Percentiles rank a stretch among this genome's conserved stretches.
Conservation (phyloP, 2,113 vertebrate genomes). For the Poeciliopsis occidentalis region DNA sequence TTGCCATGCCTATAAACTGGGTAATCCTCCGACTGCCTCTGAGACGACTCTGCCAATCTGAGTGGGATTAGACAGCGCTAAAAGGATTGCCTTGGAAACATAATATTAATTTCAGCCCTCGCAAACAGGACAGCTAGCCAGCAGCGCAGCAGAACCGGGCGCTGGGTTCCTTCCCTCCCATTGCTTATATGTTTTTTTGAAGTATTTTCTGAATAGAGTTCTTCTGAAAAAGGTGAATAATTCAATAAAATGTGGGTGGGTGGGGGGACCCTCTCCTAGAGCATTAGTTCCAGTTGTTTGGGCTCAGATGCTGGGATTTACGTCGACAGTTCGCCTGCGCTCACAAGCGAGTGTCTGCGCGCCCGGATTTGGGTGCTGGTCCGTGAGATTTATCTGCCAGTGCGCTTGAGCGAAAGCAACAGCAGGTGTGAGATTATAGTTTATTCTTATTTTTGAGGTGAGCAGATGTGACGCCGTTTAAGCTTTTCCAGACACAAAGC, state of each 20-base stretch:
- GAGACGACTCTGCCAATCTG: constrained; percentile 65
- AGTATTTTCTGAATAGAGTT: constrained; percentile 34
- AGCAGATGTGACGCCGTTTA: constrained; percentile 68
- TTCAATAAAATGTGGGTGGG: constrained; percentile 15
- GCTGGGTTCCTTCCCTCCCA: not conserved
- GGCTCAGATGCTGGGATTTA: constrained; percentile 55
- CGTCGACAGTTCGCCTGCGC: constrained; percentile 32
- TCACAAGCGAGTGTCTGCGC: constrained; percentile 11
- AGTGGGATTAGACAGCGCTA: constrained; percentile 71
- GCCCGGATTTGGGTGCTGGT: constrained; percentile 31
- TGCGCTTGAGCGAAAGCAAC: constrained; percentile 59
- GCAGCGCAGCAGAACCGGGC: no score
- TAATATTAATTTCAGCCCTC: constrained; percentile 71
- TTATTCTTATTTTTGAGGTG: constrained; percentile 57
- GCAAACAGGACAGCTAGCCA: constrained; percentile 57
- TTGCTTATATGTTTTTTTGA: not conserved
- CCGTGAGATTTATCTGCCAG: constrained; percentile 58
- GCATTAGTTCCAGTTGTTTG: constrained; percentile 72
- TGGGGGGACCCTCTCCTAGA: constrained; percentile 20
- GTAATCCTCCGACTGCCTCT: constrained; percentile 70
- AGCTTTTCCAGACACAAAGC: constrained; percentile 47
- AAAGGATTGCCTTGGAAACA: constrained; percentile 73
- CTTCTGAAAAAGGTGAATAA: constrained; percentile 42
- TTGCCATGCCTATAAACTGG: constrained; percentile 37
- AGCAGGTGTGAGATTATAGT: constrained; percentile 76